Percentiles rank a stretch among this genome's conserved stretches.
Conservation (phyloP, 2,888 invertebrate species). For the Lordiphosa fenestrarum region DNA sequence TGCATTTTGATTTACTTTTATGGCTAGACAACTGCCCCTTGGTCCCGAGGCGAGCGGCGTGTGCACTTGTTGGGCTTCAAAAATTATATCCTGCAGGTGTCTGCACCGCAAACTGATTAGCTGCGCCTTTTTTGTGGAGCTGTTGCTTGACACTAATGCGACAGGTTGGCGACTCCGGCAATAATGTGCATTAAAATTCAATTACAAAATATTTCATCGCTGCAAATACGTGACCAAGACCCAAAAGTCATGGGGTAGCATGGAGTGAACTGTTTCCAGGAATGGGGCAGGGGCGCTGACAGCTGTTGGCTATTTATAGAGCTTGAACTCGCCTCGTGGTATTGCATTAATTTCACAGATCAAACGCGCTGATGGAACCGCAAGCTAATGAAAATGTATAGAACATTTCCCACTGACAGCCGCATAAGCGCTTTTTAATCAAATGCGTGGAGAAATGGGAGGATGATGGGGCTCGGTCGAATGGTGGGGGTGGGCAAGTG, state of each 20-base stretch:
- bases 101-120: slow-evolving; percentile 60
- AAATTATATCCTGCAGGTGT: slow-evolving; percentile 69
- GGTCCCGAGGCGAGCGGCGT: slow-evolving; percentile 19
- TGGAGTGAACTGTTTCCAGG: slow-evolving; percentile 7
- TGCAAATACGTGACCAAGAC: slow-evolving; percentile 55
- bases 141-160: slow-evolving; percentile 59
- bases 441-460: slow-evolving; percentile 49
- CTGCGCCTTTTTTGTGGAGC: slow-evolving; percentile 14
- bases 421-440: slow-evolving; percentile 60
- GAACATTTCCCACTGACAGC: slow-evolving; percentile 13
- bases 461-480: background rate
- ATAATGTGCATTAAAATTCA: slow-evolving; percentile 62
- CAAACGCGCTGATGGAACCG: slow-evolving; percentile 65
- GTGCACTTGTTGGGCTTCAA: slow-evolving; percentile 59
- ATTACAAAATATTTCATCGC: slow-evolving; percentile 55
- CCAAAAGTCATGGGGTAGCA: slow-evolving; percentile 34
- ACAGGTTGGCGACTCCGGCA: slow-evolving; percentile 34
- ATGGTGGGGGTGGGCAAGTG: slow-evolving; percentile 37
- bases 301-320: slow-evolving; percentile 62
- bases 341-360: slow-evolving; percentile 74
- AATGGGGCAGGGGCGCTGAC: slow-evolving; percentile 21
- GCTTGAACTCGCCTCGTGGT: slow-evolving; percentile 44
- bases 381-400: slow-evolving; percentile 61
- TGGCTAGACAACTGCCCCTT: slow-evolving; percentile 52
- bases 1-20: slow-evolving; percentile 71